Conservation (phyloP, 2,888 invertebrate species). For the Odontothrips loti region DNA sequence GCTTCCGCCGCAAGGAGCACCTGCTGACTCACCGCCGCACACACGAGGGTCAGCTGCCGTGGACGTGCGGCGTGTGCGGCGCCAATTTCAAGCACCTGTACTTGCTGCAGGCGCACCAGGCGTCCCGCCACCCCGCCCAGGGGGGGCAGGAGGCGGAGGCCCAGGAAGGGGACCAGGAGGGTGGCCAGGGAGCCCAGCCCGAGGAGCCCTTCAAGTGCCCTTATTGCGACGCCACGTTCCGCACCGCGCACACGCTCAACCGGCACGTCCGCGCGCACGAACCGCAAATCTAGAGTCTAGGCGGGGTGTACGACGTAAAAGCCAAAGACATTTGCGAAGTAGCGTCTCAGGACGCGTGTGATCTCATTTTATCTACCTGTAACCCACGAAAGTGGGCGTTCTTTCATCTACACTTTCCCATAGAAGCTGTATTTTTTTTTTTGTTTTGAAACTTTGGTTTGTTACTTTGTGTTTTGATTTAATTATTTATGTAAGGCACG, state of each 20-base stretch:
- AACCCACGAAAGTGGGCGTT: too few species aligned
- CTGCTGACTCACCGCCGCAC: conserved; percentile 64
- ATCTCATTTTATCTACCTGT: too few species aligned
- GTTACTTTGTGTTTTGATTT: too few species aligned
- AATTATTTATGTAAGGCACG: too few species aligned
- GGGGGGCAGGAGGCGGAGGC: not conserved
- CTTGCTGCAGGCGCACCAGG: conserved; percentile 41
- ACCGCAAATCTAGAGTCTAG: conserved; percentile 2
- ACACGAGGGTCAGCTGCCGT: conserved; percentile 67
- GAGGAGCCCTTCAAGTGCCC: conserved; percentile 49
- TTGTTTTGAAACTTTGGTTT: too few species aligned
- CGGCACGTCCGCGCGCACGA: conserved; percentile 15
- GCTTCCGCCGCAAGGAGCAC: conserved; percentile 68
- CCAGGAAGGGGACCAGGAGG: not conserved
- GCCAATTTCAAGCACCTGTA: conserved; percentile 53
- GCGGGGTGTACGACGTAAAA: not conserved
- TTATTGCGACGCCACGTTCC: conserved; percentile 59
- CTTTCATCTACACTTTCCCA: too few species aligned
- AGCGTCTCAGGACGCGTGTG: too few species aligned
- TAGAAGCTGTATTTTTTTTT: too few species aligned
- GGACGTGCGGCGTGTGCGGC: conserved; percentile 57
- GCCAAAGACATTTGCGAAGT: too few species aligned
- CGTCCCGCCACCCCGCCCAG: conserved; percentile 6
- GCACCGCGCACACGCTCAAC: not conserved
- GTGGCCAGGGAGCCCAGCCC: not conserved